Percentiles rank a stretch among this genome's conserved stretches.
phyloP scores from a whole-genome alignment of 2,113 vertebrate genomes.

The Sylvietta virens region DNA sequence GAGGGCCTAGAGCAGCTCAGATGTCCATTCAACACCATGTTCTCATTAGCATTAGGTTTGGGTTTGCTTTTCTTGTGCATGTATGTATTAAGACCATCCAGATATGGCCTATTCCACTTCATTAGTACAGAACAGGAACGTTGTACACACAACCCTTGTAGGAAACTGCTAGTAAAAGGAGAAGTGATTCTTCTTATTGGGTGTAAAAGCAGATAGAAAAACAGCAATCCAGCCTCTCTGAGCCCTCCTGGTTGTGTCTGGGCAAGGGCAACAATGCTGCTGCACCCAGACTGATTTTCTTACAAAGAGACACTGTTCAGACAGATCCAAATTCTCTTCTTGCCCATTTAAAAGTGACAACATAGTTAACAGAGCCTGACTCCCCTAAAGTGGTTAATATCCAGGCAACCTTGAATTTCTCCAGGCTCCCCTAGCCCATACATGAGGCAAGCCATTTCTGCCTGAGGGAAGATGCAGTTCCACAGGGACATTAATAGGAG shows the following conservation, averaged over 20 bases:
- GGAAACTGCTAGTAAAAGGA: background rate
- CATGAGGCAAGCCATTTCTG: background rate
- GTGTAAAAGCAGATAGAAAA: background rate
- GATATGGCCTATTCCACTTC: background rate
- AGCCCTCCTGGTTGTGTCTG: background rate
- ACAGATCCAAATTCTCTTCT: background rate
- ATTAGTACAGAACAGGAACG: background rate
- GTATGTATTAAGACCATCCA: background rate
- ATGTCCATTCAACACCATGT: background rate
- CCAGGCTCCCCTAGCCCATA: background rate
- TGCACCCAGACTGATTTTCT: background rate
- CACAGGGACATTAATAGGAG: background rate
- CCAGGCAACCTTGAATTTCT: background rate
- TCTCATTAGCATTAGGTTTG: background rate
- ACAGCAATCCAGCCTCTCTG: background rate
- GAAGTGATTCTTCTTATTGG: background rate
- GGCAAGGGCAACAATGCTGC: background rate
- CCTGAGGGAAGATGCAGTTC: background rate
- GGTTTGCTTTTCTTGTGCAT: background rate
- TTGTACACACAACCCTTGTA: rapidly evolving
- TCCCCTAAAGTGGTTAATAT: background rate
- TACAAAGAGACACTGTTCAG: background rate
- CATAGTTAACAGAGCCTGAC: background rate
- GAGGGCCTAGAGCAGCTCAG: background rate
- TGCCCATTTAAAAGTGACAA: background rate